These are phyloP conservation scores for Loxodonta africana DNA, from an alignment of 2,113 vertebrate genomes.

Conservation along the genomic window DNA sequence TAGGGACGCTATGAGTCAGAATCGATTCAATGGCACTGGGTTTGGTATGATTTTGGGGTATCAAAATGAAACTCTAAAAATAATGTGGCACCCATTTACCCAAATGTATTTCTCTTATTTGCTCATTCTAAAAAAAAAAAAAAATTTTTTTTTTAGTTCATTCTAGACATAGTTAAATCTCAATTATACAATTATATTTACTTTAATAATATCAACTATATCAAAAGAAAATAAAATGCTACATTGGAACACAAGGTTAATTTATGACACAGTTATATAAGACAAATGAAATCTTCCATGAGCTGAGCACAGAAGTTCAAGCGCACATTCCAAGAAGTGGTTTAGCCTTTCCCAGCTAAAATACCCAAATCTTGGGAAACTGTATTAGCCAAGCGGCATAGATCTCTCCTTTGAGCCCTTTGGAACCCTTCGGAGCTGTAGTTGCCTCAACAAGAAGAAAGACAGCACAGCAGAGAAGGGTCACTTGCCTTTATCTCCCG, in stretches of 20 bases:
- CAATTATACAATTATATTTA: constrained; percentile 9
- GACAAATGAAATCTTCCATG: not conserved
- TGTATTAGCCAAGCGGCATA: not conserved
- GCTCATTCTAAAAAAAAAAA: not conserved
- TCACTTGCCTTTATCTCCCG: not conserved
- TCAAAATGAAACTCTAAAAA: constrained; percentile 43
- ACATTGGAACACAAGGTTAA: not conserved
- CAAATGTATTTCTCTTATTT: not conserved
- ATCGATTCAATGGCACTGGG: too few relatives aligned
- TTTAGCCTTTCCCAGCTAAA: not conserved
- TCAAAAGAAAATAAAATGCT: not conserved
- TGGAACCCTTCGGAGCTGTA: not conserved
- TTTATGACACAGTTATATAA: not conserved
- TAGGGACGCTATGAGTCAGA: too few relatives aligned
- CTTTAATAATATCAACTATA: not conserved
- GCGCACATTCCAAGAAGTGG: not conserved
- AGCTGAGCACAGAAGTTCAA: not conserved
- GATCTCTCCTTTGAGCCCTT: not conserved
- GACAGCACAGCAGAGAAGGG: not conserved
- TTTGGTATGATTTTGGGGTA: too few relatives aligned
- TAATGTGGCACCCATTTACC: not conserved
- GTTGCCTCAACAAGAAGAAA: not conserved
- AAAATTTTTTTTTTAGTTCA: not conserved
- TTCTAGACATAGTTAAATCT: constrained; percentile 39
- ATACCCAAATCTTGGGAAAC: not conserved